Evolutionary conservation across 2,113 vertebrate species (phyloP), one percentile per base, ranked within the genome.

Genomic region (Rhinichthys klamathensis): DNA sequence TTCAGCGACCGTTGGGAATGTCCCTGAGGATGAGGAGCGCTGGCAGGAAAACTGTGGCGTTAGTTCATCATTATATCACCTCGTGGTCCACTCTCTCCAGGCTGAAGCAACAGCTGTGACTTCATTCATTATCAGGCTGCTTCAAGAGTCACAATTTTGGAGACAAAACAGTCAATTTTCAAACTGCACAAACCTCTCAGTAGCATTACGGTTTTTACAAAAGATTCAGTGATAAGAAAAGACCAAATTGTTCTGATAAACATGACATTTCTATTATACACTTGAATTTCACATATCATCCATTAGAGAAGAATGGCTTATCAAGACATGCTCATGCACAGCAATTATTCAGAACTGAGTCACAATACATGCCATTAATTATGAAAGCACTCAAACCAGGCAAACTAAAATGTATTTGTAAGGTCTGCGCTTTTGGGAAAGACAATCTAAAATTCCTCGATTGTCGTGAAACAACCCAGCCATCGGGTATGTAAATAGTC

Each of bases 21-120:
- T 61, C 38, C 21, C n/a, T 6, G 0, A 9, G 23, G n/a, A 63
- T 61, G 35, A 41, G 54, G 38, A 41, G n/a, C 38, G 1, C 41
- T 44, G 77, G 35, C 32, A 41, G 54, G 10, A 32, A 79, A 41
- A 25, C 54, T 27, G 56, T 56, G 56, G 35, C 77, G 61, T 80
- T 11, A 63, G 77, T 58, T 63, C 58, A 44, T 80, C 58, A 44
- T 80, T 63, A 80, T 38, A 63, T 80, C 58, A 61, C 35, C 77
- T 4, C 35, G 15, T 44, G 35, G 41, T 61, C n/a, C 44, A 5
- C 54, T 79, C 21, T 23, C 76, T 25, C 21, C n/a, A 8, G 21
- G 21, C 56, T 27, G 3, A 63, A 27, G 25, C 35, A 18, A n/a
- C 77, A 61, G n/a, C 58, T 80, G 77, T 27, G 56, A 63, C 58